Percentiles rank a stretch among this genome's conserved stretches.
Evolutionary conservation across 2,113 vertebrate species (phyloP).

Genomic region (cattle (Bos taurus)): DNA sequence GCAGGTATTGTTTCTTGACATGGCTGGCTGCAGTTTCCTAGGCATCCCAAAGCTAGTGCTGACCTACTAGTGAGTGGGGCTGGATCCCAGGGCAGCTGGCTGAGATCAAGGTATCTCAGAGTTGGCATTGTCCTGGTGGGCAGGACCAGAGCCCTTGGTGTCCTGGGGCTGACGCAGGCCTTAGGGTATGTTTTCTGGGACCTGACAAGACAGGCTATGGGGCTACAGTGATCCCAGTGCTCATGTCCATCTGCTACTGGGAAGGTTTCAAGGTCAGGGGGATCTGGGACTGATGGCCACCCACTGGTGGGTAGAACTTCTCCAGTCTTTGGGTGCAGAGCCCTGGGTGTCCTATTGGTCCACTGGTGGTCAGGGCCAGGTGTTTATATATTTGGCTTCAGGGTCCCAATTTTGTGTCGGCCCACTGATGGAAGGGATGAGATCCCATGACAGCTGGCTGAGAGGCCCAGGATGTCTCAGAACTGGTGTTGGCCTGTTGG

Average conservation of each 20-base stretch:
- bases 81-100: not conserved
- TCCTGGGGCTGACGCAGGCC: not conserved
- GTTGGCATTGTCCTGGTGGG: not conserved
- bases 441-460: not conserved
- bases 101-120: not conserved
- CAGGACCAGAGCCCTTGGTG: not conserved
- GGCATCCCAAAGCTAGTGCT: not conserved
- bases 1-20: not conserved
- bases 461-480: not conserved
- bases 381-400: not conserved
- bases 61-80: not conserved
- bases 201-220: not conserved
- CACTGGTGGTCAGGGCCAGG: not conserved
- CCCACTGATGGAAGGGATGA: not conserved
- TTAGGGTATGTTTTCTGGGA: not conserved
- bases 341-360: not conserved
- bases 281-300: not conserved
- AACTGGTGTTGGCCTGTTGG: not conserved
- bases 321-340: not conserved
- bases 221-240: not conserved
- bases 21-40: not conserved
- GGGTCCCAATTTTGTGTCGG: not conserved
- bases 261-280: not conserved
- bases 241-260: not conserved
- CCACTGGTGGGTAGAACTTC: not conserved